Evolutionary conservation across 2,888 invertebrate species (phyloP).

Genomic region (Hyles lineata): DNA sequence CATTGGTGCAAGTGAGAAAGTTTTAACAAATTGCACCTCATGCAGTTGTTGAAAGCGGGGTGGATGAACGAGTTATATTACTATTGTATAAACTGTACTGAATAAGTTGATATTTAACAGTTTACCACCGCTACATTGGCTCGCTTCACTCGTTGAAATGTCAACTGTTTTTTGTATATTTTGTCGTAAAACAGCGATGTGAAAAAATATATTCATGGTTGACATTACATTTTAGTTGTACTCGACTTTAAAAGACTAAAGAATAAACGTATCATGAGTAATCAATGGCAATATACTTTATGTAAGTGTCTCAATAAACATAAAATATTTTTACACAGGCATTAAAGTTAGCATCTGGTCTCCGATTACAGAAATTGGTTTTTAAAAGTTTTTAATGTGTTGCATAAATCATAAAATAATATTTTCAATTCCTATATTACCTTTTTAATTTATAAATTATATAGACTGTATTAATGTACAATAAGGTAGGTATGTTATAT

Average conservation of each 20-base stretch:
- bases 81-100: constrained; percentile 43
- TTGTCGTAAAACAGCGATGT: background rate
- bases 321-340: background rate
- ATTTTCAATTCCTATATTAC: background rate
- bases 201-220: background rate
- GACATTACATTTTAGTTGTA: background rate
- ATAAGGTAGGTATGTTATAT: too few relatives aligned
- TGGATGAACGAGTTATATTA: constrained; percentile 46
- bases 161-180: background rate
- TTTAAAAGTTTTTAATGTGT: constrained; percentile 8
- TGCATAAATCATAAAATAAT: background rate
- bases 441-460: background rate
- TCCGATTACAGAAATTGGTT: background rate
- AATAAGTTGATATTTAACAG: constrained; percentile 36
- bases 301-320: background rate
- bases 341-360: constrained; percentile 16
- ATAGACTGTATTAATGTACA: too few relatives aligned
- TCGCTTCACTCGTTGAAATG: background rate
- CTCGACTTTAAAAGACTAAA: too few relatives aligned
- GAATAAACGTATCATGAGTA: background rate
- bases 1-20: constrained; percentile 33
- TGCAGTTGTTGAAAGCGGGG: constrained; percentile 37
- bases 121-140: constrained; percentile 26
- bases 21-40: constrained; percentile 33
- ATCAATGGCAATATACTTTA: background rate